phyloP scores from a whole-genome alignment of 2,113 vertebrate species.

The Pomatostomus ruficeps region DNA sequence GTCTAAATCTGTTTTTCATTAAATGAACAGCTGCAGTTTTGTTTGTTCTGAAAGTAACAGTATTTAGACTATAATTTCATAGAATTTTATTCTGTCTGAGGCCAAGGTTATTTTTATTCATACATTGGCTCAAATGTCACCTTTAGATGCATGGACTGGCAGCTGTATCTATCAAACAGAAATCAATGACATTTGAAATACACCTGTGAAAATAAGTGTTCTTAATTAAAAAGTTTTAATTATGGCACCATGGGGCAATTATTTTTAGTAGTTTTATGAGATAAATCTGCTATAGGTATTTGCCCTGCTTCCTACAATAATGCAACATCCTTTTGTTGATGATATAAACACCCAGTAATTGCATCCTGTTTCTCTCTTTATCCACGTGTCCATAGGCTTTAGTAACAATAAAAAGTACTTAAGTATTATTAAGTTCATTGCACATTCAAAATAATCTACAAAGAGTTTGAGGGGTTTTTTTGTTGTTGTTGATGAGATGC shows the following conservation, averaged over 20 bases:
- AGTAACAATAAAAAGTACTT: background rate
- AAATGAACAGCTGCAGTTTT: constrained; percentile 1
- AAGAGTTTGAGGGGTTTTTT: background rate
- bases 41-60: constrained; percentile 11
- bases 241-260: background rate
- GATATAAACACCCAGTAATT: background rate
- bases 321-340: background rate
- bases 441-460: background rate
- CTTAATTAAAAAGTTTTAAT: background rate
- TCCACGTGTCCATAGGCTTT: background rate
- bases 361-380: constrained; percentile 10
- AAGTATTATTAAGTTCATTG: background rate
- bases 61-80: background rate
- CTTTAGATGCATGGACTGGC: background rate
- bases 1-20: background rate
- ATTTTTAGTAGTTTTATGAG: background rate
- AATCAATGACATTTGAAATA: background rate
- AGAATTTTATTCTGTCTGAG: background rate
- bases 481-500: background rate
- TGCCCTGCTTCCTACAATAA: background rate
- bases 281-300: background rate
- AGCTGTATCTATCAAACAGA: background rate
- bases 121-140: background rate
- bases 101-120: background rate
- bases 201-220: background rate